A percentile compares a stretch with the other conserved stretches of the same genome.
These are phyloP conservation scores for Drosophila neotestacea DNA, from an alignment of 2,888 invertebrate species.

Conservation along the genomic window DNA sequence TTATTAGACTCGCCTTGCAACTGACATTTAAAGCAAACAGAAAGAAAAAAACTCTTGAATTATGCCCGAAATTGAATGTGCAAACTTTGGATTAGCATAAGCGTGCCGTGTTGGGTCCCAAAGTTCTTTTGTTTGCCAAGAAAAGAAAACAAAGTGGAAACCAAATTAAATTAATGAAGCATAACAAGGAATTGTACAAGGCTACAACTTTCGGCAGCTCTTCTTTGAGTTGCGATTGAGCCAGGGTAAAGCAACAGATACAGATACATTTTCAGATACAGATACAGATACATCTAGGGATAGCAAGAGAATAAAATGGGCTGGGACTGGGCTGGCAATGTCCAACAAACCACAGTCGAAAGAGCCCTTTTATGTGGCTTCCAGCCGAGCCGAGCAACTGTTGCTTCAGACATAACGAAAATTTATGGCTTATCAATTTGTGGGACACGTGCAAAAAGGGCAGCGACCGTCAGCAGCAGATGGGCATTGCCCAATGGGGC, in stretches of 20 bases:
- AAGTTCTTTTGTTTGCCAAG: constrained; percentile 43
- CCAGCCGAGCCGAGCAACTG: constrained; percentile 53
- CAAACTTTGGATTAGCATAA: constrained; percentile 65
- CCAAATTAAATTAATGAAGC: constrained; percentile 75
- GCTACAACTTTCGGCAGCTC: constrained; percentile 59
- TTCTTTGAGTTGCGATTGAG: constrained; percentile 58
- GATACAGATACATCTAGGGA: not conserved
- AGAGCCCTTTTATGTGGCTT: constrained; percentile 63
- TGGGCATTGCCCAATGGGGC: not conserved
- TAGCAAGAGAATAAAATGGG: not conserved
- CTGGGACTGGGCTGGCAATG: constrained; percentile 7
- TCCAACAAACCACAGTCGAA: constrained; percentile 36
- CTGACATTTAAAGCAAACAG: constrained; percentile 18
- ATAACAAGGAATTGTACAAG: constrained; percentile 55
- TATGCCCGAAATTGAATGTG: constrained; percentile 50
- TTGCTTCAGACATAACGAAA: constrained; percentile 60
- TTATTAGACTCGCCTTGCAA: constrained; percentile 7
- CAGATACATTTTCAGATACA: constrained; percentile 10
- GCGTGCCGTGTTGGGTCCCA: constrained; percentile 43
- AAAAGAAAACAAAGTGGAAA: constrained; percentile 45
- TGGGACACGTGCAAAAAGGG: constrained; percentile 53
- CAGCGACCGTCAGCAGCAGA: constrained; percentile 30
- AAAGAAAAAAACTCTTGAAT: constrained; percentile 14
- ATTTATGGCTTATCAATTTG: constrained; percentile 75
- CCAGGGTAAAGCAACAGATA: constrained; percentile 5